Evolutionary conservation across 2,113 vertebrate species (phyloP), one percentile per base, ranked within the genome.

Genomic region (Xiphophorus maculatus): DNA sequence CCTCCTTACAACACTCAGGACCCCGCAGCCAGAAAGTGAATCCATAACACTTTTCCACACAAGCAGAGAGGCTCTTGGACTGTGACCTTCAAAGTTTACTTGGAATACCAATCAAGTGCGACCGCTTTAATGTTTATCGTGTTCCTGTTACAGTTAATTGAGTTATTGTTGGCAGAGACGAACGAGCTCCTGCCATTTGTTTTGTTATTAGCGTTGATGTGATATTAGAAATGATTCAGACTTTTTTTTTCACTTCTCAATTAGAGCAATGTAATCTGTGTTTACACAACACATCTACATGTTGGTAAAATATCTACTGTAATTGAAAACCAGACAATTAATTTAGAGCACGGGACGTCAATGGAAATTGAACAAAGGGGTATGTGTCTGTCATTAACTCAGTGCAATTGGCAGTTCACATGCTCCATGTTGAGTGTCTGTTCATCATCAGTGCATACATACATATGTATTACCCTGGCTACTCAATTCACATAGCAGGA

Each of bases 311-410:
- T 82, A 85, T 79, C 73, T 69, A 84, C 77, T 82, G 87, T 87
- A 91, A 90, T 87, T 89, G 82, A 74, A 72, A 84, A 63, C 51
- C 79, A 85, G 81, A 86, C 82, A 87, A 93, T 93, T 90, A 85
- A 91, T 89, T 92, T 86, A 71, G 65, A 25, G 2, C 73, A 69
- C 69, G 77, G 76, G 76, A 88, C 89, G 90, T 93, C 86, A 88
- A 89, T 89, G 65, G 79, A 63, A 85, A 90, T 73, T 87, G 82
- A 91, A 92, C 87, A 89, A 86, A 87, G 82, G 90, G 91, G 89
- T 85, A 89, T 84, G 87, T 91, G 91, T 84, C 81, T 84, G 87
- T 89, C 91, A 92, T 93, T 93, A 92, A 88, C 90, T 83, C 64
- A 10, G 82, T 64, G 78, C 89, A 90, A 88, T 84, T 90, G 90